Evolutionary conservation across 2,113 vertebrate genomes (phyloP).

Genomic region (Eulemur rufifrons): DNA sequence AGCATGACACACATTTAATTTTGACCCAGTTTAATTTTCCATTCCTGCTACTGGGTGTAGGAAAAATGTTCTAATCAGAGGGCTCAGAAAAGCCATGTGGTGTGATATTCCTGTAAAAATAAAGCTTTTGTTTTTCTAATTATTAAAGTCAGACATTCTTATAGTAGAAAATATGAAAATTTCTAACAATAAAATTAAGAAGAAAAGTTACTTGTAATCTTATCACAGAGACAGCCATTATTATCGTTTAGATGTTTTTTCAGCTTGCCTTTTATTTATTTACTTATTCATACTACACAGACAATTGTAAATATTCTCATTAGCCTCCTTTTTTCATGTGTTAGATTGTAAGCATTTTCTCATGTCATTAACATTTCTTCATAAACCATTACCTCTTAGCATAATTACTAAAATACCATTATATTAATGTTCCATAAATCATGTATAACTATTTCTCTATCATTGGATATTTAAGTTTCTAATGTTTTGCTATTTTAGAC

Average conservation of each 20-base stretch:
- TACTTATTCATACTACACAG: not conserved
- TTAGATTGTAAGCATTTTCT: not conserved
- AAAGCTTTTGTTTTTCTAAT: not conserved
- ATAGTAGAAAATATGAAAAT: not conserved
- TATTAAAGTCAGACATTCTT: not conserved
- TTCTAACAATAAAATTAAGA: not conserved
- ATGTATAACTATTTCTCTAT: not conserved
- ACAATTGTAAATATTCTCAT: not conserved
- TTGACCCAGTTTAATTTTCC: not conserved
- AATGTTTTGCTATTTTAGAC: not conserved
- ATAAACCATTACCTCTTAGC: not conserved
- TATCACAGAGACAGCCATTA: not conserved
- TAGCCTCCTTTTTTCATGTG: not conserved
- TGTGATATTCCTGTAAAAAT: not conserved
- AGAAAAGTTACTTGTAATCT: not conserved
- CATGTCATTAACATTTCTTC: not conserved
- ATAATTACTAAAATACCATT: not conserved
- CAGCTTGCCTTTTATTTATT: not conserved
- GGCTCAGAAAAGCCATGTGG: not conserved
- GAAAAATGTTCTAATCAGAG: not conserved
- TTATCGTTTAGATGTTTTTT: not conserved
- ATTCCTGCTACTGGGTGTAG: not conserved
- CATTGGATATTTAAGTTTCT: not conserved
- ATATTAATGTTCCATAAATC: not conserved
- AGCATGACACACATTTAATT: accelerated